Conservation (phyloP, 2,888 invertebrate species). For the Catotricha subobsoleta region DNA sequence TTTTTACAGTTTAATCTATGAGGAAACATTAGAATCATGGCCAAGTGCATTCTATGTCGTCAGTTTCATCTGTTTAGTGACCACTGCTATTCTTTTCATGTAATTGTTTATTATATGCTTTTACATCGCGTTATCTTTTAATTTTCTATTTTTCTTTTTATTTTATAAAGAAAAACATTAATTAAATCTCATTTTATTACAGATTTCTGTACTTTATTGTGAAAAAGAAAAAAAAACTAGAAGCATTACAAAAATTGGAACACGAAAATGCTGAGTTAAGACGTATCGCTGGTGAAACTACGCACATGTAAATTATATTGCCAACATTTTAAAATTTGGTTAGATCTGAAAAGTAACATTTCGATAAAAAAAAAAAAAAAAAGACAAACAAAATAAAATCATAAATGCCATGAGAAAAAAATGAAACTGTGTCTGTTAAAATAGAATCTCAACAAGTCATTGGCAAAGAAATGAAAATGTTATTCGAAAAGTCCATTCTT, state of each 20-base stretch:
- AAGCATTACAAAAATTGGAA: not conserved
- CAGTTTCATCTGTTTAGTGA: constrained; percentile 25
- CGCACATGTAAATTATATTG: not conserved
- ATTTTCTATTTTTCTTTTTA: not conserved
- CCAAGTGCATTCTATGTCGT: constrained; percentile 27
- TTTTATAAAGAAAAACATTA: not conserved
- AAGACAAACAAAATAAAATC: no score
- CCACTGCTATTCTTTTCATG: constrained; percentile 27
- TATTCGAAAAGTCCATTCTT: no score
- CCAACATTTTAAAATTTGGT: not conserved
- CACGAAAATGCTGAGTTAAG: not conserved
- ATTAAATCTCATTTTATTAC: not conserved
- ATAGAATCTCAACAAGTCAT: not conserved
- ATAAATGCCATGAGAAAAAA: no score
- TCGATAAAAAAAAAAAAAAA: no score
- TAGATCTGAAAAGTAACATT: not conserved
- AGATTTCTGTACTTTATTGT: not conserved
- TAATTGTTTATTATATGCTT: constrained; percentile 14
- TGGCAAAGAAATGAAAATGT: no score
- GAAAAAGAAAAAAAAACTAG: not conserved
- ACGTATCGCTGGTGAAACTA: not conserved
- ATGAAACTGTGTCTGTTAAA: not conserved
- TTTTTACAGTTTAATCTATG: constrained; percentile 24
- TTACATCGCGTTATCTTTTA: not conserved
- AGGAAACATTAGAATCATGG: constrained; percentile 21